phyloP scores from a whole-genome alignment of 1,140 invertebrate species.

The Anadara kagoshimensis region DNA sequence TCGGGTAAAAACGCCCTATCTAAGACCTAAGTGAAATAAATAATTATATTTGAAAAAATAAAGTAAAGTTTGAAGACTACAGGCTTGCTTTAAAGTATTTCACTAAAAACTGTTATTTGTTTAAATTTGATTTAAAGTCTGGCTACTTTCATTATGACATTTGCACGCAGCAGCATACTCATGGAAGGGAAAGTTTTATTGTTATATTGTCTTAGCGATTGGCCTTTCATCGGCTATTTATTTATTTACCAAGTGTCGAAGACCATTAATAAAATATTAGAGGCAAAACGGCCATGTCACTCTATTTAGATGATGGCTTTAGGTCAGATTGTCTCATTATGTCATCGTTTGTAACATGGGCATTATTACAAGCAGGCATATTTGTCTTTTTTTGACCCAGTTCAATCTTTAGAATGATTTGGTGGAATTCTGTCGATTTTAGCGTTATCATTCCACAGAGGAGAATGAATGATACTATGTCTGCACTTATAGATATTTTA shows the following conservation, averaged over 20 bases:
- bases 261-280: no score
- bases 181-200: conserved; percentile 12
- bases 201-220: conserved; percentile 14
- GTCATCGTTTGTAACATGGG: conserved; percentile 18
- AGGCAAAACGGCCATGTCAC: neutral
- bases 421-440: conserved; percentile 14
- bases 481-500: no score
- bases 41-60: no score
- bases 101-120: no score
- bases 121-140: conserved; percentile 8
- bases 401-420: conserved; percentile 7
- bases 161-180: neutral
- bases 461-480: no score
- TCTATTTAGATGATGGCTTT: conserved; percentile 25
- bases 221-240: conserved; percentile 15
- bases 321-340: neutral
- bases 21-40: conserved; percentile 17
- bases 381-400: conserved; percentile 13
- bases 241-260: conserved; percentile 23
- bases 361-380: conserved; percentile 3
- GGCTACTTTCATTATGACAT: no score
- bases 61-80: no score
- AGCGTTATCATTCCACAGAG: no score
- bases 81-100: no score
- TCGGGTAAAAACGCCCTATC: conserved; percentile 22